Evolutionary conservation across 2,888 invertebrate species (phyloP).

Genomic region (Nasonovia ribisnigri): DNA sequence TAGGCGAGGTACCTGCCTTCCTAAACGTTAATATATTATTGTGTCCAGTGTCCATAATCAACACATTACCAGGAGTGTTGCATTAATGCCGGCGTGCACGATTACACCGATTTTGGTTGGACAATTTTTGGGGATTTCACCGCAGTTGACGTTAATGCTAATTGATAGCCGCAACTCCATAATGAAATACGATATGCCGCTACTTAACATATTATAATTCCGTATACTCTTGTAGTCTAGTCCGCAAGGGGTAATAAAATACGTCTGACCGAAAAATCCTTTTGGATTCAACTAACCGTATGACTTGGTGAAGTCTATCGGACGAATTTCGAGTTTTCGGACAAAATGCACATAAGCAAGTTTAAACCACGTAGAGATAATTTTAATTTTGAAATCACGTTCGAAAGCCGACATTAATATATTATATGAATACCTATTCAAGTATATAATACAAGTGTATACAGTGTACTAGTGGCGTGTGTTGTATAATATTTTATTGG

Average conservation of each 20-base stretch:
- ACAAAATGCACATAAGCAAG: constrained; percentile 17
- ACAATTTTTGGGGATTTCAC: constrained; percentile 55
- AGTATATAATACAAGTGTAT: background rate
- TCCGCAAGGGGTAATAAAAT: constrained; percentile 56
- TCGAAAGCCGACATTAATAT: background rate
- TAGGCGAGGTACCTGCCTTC: background rate
- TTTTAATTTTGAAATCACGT: constrained; percentile 24
- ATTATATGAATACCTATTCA: background rate
- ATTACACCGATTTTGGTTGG: constrained; percentile 56
- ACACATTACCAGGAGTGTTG: constrained; percentile 19
- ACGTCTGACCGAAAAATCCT: constrained; percentile 45
- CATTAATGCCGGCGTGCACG: constrained; percentile 28
- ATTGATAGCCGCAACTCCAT: constrained; percentile 52
- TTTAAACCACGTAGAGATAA: constrained; percentile 13
- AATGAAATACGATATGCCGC: constrained; percentile 63
- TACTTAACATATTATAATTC: constrained; percentile 56
- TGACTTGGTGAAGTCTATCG: constrained; percentile 48
- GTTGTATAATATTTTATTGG: background rate
- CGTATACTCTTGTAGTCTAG: constrained; percentile 24
- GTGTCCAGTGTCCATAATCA: constrained; percentile 30
- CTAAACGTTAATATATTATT: constrained; percentile 29
- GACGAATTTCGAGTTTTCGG: constrained; percentile 41
- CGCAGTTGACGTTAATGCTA: constrained; percentile 63
- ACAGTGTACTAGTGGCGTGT: background rate
- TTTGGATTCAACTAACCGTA: constrained; percentile 57